Percentiles rank a stretch among this genome's conserved stretches.
phyloP scores from a whole-genome alignment of 2,888 invertebrate species.

The Pyrgus malvae region DNA sequence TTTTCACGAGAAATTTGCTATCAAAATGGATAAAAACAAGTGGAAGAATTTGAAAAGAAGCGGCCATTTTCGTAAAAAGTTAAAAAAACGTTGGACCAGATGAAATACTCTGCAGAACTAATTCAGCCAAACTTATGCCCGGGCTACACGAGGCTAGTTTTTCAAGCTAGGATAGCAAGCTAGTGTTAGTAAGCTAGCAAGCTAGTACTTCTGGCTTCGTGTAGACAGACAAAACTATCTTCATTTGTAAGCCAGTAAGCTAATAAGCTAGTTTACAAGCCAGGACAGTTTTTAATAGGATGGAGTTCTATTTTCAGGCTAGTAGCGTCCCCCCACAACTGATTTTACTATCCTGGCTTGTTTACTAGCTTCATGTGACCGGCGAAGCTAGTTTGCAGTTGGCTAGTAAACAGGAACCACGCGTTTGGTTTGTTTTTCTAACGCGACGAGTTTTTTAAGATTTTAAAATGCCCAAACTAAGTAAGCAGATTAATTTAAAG shows the following conservation, averaged over 20 bases:
- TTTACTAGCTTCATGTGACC: background rate
- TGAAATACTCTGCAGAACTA: too few species aligned
- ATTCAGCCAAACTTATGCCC: too few species aligned
- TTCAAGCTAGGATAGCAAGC: conserved; percentile 25
- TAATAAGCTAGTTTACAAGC: conserved; percentile 14
- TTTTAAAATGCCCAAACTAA: too few species aligned
- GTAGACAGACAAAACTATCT: conserved; percentile 25
- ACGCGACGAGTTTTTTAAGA: too few species aligned
- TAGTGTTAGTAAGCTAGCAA: conserved; percentile 23
- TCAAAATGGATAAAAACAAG: too few species aligned
- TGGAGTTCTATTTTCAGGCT: conserved; percentile 23
- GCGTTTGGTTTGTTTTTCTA: background rate
- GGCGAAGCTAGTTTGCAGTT: conserved; percentile 16
- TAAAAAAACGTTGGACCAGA: too few species aligned
- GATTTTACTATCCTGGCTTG: conserved; percentile 10
- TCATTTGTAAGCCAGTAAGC: conserved; percentile 15
- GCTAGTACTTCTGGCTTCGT: conserved; percentile 25
- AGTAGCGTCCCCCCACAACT: conserved; percentile 14
- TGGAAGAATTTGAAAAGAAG: too few species aligned
- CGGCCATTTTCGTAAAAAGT: too few species aligned
- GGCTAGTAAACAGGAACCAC: conserved; percentile 3
- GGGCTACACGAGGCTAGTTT: conserved; percentile 11
- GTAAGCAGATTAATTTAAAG: too few species aligned
- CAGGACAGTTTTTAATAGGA: conserved; percentile 17
- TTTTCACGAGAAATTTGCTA: too few species aligned